Evolutionary conservation across 2,113 vertebrate species (phyloP), one percentile per base, ranked within the genome.

Genomic region (Galemys pyrenaicus): DNA sequence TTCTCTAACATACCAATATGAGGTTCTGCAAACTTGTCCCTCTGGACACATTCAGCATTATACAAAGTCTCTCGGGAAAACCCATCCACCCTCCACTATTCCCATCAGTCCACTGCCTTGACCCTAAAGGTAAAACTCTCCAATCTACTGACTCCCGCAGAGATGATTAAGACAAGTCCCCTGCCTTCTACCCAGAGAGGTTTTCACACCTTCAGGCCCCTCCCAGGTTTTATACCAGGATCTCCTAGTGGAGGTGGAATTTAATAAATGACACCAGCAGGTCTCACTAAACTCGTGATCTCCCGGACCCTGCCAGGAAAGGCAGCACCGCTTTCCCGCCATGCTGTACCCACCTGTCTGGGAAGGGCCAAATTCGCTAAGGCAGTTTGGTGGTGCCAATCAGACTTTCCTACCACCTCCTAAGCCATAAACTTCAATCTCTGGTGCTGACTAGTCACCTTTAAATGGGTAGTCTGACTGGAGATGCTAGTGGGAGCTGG

Each of bases 1-100:
- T 97, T 97, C 92, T 97, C 96, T 97, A 97, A 98, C 96, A 98
- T 97, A 98, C 97, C 97, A 96, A 97, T 96, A 98, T 98, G 98
- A 98, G 98, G 98, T 98, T 98, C 97, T 98, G 97, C 91, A 1
- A 97, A 98, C 97, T 97, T 87, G 95, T 97, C 97, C 96, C 96
- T 96, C 95, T 95, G 97, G 98, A 97, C 97, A 97, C 98, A 97
- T 96, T 96, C 95, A 97, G 96, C 96, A 87, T 97, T 88, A 96
- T 88, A 96, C 94, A 94, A 96, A 96, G 97, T 97, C 96, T 97
- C 97, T 95, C 95, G 85, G 90, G 95, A 97, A 95, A 96, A 95
- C 62, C 95, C 94, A 90, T 86, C 87, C 86, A 71, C 77, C 93
- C 83, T 94, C 85, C 86, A 77, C 80, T 90, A 93, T 89, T 60